Conservation (phyloP, 92 coral and sea anemone species). For the Parazoanthus darwini region DNA sequence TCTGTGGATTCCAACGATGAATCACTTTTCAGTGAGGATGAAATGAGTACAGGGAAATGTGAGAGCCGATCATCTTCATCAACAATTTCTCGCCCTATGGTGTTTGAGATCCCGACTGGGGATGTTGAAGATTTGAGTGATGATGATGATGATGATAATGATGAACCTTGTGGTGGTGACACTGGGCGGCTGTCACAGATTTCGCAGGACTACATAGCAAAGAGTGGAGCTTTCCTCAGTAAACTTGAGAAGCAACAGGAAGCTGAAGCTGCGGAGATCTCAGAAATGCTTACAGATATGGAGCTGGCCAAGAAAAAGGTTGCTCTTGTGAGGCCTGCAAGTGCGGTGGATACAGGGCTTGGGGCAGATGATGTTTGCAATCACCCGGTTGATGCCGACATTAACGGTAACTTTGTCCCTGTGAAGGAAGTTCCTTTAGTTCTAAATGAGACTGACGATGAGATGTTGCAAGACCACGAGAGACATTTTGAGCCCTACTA, state of each 20-base stretch:
- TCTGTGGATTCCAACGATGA: constrained; percentile 44
- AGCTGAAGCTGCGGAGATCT: constrained; percentile 66
- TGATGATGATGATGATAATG: constrained; percentile 64
- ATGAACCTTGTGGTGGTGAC: neutral
- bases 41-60: constrained; percentile 33
- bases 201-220: constrained; percentile 75
- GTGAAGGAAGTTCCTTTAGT: constrained; percentile 21
- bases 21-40: constrained; percentile 52
- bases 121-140: constrained; percentile 55
- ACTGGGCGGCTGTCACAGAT: constrained; percentile 32
- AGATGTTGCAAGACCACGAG: neutral
- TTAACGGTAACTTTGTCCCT: neutral
- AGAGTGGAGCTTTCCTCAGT: constrained; percentile 60
- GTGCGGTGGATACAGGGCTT: neutral
- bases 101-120: constrained; percentile 85
- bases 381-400: neutral
- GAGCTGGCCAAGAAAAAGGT: constrained; percentile 56
- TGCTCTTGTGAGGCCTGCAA: constrained; percentile 38
- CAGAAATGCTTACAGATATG: constrained; percentile 71
- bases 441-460: neutral
- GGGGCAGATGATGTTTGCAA: neutral
- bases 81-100: constrained; percentile 55
- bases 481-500: constrained; percentile 56
- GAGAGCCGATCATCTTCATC: constrained; percentile 31
- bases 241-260: constrained; percentile 56